These are phyloP conservation scores for Gallinago stenura DNA, from an alignment of 2,797 vertebrate genomes.

Conservation along the genomic window DNA sequence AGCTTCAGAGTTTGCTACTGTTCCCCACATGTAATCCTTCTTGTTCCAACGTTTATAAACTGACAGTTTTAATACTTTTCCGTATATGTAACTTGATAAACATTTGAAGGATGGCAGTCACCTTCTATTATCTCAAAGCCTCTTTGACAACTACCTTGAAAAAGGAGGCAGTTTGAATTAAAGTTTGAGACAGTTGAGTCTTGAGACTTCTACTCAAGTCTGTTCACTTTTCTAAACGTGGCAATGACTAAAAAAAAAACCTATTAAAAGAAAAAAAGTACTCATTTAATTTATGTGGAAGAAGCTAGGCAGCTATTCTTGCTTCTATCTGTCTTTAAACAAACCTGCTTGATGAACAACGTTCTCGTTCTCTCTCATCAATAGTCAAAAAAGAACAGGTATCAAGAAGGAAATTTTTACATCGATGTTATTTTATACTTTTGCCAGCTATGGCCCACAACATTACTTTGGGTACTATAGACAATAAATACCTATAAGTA, in stretches of 20 bases:
- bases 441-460: neutral
- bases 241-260: neutral
- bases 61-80: neutral
- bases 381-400: neutral
- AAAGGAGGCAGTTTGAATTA: neutral
- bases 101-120: neutral
- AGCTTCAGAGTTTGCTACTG: neutral
- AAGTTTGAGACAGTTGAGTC: neutral
- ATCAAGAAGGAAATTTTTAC: neutral
- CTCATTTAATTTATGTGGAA: neutral
- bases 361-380: neutral
- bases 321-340: neutral
- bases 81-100: neutral
- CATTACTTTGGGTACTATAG: constrained; percentile 44
- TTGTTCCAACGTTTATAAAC: neutral
- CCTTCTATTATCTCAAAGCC: neutral
- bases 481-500: constrained; percentile 90
- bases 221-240: too few relatives aligned
- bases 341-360: neutral
- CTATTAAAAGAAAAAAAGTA: neutral
- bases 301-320: neutral
- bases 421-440: neutral
- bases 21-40: neutral
- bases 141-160: neutral
- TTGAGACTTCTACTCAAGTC: neutral